Conservation (phyloP, 2,888 invertebrate genomes). For the Ischnura elegans region DNA sequence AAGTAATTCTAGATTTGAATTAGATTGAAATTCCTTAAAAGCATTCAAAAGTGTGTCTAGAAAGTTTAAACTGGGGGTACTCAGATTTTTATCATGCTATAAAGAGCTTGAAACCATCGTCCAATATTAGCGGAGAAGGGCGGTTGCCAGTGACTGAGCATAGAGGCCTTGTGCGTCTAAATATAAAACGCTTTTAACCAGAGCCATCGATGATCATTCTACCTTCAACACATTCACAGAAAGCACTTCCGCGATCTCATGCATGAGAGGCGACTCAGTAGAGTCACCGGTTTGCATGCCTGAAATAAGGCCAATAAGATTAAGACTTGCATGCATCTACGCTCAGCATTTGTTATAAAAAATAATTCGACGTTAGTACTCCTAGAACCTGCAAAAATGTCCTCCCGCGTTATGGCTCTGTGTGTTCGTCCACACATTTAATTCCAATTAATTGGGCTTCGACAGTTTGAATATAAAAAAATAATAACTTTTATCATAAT, state of each 20-base stretch:
- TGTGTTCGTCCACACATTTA: too few species aligned
- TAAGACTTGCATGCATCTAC: not conserved
- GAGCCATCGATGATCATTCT: not conserved
- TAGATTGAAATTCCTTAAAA: too few species aligned
- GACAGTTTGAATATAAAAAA: too few species aligned
- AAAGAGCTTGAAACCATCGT: not conserved
- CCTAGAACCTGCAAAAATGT: too few species aligned
- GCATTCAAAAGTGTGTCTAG: too few species aligned
- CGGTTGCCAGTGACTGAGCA: not conserved
- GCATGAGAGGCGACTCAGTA: not conserved
- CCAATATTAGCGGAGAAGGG: not conserved
- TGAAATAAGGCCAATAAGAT: slow-evolving; percentile 13
- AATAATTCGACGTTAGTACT: not conserved
- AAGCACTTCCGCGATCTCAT: not conserved
- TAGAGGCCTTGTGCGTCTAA: not conserved
- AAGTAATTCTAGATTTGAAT: too few species aligned
- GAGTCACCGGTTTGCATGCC: not conserved
- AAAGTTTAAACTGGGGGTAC: too few species aligned
- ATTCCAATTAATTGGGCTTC: too few species aligned
- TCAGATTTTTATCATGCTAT: too few species aligned
- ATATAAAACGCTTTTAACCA: not conserved
- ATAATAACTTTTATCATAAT: too few species aligned
- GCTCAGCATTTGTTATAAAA: not conserved
- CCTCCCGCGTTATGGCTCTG: too few species aligned
- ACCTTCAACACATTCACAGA: not conserved